These are phyloP conservation scores for Ascidia mentula DNA, from an alignment of 23 tunicate species.

Conservation along the genomic window DNA sequence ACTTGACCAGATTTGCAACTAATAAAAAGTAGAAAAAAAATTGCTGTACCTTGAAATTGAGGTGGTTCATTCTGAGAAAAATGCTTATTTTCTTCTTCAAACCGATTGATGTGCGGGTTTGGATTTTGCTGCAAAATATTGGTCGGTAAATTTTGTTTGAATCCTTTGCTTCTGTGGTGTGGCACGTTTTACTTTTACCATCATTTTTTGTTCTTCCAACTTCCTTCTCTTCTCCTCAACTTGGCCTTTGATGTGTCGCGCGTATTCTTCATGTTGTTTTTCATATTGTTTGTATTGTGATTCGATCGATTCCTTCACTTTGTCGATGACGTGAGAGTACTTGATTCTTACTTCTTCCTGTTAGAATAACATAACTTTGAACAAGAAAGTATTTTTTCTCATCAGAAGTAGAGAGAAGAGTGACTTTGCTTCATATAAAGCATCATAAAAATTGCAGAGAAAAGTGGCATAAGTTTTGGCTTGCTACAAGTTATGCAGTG, in stretches of 20 bases:
- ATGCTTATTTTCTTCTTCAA: not conserved
- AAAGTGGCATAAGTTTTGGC: too few species aligned
- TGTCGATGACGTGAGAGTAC: constrained; percentile 32
- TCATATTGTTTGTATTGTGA: constrained; percentile 61
- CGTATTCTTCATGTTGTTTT: constrained; percentile 82
- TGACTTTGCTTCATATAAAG: too few species aligned
- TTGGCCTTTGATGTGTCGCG: constrained; percentile 43
- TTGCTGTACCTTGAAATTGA: not conserved
- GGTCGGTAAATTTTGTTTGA: not conserved
- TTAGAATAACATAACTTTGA: not conserved
- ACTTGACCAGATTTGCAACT: too few species aligned
- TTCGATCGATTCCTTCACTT: constrained; percentile 47
- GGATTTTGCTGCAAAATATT: not conserved
- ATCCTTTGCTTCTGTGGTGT: not conserved
- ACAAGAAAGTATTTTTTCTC: too few species aligned
- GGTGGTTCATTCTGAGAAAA: not conserved
- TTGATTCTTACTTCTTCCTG: constrained; percentile 9
- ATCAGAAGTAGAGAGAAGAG: too few species aligned
- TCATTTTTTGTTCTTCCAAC: constrained; percentile 41
- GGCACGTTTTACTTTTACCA: not conserved
- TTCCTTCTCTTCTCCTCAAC: constrained; percentile 35
- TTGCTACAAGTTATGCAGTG: too few species aligned
- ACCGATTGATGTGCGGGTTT: not conserved
- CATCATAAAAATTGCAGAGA: too few species aligned
- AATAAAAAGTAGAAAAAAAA: not conserved